Evolutionary conservation across 2,888 invertebrate genomes (phyloP).

Genomic region (Melanchra persicariae): DNA sequence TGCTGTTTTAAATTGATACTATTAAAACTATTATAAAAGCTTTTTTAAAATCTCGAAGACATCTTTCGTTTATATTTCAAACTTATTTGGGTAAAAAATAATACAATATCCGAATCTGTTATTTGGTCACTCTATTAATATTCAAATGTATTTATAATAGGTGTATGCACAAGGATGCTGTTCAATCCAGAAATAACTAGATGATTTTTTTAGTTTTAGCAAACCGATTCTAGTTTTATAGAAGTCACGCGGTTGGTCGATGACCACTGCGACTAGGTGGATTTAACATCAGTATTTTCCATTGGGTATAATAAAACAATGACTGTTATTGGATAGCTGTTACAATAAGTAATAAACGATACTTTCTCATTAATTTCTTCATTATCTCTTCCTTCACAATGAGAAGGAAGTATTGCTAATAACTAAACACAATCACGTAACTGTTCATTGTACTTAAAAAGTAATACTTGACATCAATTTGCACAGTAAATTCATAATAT

Average conservation of each 20-base stretch:
- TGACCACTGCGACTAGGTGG: not conserved
- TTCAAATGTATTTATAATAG: conserved; percentile 51
- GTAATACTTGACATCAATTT: not conserved
- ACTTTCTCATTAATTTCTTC: not conserved
- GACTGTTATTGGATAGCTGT: not conserved
- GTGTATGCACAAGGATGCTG: conserved; percentile 67
- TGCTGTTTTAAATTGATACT: not conserved
- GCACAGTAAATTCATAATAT: not conserved
- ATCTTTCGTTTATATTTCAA: conserved; percentile 1
- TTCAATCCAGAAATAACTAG: conserved; percentile 63
- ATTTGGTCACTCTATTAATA: conserved; percentile 65
- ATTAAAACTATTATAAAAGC: not conserved
- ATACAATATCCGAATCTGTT: conserved; percentile 4
- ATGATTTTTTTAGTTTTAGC: conserved; percentile 35
- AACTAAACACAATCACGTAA: not conserved
- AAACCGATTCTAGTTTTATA: conserved; percentile 32
- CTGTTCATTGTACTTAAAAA: conserved; percentile 4
- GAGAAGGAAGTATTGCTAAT: not conserved
- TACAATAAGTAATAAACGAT: not conserved
- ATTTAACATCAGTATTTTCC: not conserved
- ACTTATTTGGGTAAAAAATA: conserved; percentile 3
- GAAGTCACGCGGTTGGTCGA: not conserved
- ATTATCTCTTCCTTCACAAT: conserved; percentile 14
- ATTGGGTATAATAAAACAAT: not conserved
- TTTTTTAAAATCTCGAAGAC: not conserved